Evolutionary conservation across 2,113 vertebrate species (phyloP).

Genomic region (Pongo abelii): DNA sequence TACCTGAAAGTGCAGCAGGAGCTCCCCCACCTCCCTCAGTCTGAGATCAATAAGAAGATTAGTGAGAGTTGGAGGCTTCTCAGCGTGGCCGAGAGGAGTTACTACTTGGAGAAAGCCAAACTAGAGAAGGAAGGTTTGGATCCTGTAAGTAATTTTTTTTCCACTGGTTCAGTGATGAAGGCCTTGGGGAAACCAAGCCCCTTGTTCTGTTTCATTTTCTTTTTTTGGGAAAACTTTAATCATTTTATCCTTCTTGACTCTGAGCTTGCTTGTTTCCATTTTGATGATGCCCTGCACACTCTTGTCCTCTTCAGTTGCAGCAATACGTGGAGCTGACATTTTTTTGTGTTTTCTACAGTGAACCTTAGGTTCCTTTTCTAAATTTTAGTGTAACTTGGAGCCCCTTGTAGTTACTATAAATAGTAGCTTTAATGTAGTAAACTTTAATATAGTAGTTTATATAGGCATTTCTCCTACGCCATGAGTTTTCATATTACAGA

Average conservation of each 20-base stretch:
- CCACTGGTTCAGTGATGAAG: neutral
- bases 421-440: neutral
- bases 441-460: neutral
- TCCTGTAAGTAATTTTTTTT: constrained; percentile 85
- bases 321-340: neutral
- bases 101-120: constrained; percentile 96
- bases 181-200: neutral
- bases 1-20: constrained; percentile 96
- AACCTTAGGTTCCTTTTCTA: constrained; percentile 20
- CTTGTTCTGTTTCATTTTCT: neutral
- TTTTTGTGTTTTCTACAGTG: constrained; percentile 4
- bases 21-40: constrained; percentile 94
- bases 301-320: neutral
- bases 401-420: neutral
- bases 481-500: neutral
- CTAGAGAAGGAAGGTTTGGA: constrained; percentile 94
- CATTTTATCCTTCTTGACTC: neutral
- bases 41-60: constrained; percentile 99
- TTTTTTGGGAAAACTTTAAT: neutral
- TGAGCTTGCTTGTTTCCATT: neutral
- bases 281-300: neutral
- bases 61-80: constrained; percentile 98
- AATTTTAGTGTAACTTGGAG: neutral
- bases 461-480: neutral
- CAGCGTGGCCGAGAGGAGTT: constrained; percentile 95